Conservation (phyloP, 2,113 vertebrate genomes). For the Scolopax mira region DNA sequence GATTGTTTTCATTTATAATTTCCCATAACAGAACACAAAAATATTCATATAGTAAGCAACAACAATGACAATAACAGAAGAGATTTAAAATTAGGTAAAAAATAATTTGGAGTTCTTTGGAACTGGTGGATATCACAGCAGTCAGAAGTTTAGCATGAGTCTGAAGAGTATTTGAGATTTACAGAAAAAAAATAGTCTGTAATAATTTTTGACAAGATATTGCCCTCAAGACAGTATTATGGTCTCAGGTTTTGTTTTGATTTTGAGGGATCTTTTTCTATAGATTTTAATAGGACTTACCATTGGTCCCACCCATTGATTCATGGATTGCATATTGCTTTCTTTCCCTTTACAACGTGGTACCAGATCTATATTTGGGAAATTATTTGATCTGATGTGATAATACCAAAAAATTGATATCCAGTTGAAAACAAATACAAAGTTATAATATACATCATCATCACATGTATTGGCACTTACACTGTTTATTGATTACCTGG, state of each 20-base stretch:
- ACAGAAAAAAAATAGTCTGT: neutral
- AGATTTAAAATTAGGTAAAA: neutral
- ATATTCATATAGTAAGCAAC: neutral
- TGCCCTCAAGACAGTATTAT: neutral
- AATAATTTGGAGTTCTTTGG: neutral
- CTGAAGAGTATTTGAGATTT: neutral
- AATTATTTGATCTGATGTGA: neutral
- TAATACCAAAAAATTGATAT: neutral
- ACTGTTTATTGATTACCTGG: neutral
- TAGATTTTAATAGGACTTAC: neutral
- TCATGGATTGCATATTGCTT: neutral
- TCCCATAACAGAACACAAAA: neutral
- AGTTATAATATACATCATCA: neutral
- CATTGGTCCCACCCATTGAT: neutral
- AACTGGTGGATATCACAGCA: neutral
- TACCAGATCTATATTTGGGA: neutral
- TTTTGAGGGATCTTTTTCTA: neutral
- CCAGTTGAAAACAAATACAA: neutral
- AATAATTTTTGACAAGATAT: neutral
- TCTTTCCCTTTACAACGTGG: neutral
- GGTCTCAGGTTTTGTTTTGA: neutral
- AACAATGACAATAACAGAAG: neutral
- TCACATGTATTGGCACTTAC: neutral
- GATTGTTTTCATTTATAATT: neutral
- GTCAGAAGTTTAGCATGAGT: neutral